A percentile compares a stretch with the other conserved stretches of the same genome.
phyloP scores from a whole-genome alignment of 2,888 invertebrate genomes.

The Scelioninae gen. 1 region DNA sequence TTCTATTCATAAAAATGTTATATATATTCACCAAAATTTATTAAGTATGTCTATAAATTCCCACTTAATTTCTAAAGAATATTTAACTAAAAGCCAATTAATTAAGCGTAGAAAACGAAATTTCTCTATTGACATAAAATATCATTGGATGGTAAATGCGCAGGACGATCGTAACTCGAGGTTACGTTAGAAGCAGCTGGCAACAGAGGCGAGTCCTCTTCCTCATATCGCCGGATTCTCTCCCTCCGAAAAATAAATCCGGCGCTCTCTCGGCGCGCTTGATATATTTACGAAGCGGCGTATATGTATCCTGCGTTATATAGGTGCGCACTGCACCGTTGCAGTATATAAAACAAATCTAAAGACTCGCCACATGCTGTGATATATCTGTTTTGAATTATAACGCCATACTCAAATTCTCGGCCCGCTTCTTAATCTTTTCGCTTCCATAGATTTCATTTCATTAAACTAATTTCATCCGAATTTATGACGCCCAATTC shows the following conservation, averaged over 20 bases:
- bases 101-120: constrained; percentile 30
- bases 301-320: constrained; percentile 59
- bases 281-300: constrained; percentile 66
- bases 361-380: constrained; percentile 69
- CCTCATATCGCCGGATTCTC: constrained; percentile 52
- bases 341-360: constrained; percentile 71
- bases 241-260: constrained; percentile 65
- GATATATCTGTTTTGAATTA: constrained; percentile 70
- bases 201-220: constrained; percentile 60
- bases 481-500: constrained; percentile 58
- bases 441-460: constrained; percentile 63
- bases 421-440: constrained; percentile 50
- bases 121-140: constrained; percentile 44
- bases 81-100: constrained; percentile 18
- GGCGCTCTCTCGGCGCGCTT: constrained; percentile 42
- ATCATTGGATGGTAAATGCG: constrained; percentile 39
- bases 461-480: constrained; percentile 70
- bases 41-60: not conserved
- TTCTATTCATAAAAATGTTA: too few relatives aligned
- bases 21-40: not conserved
- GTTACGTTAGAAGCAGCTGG: constrained; percentile 59
- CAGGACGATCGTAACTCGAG: constrained; percentile 42
- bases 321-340: constrained; percentile 37
- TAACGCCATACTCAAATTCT: constrained; percentile 56
- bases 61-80: not conserved